Base-by-base conservation (phyloP, 1,140 invertebrate species). In the Aphelenchoides fujianensis region DNA sequence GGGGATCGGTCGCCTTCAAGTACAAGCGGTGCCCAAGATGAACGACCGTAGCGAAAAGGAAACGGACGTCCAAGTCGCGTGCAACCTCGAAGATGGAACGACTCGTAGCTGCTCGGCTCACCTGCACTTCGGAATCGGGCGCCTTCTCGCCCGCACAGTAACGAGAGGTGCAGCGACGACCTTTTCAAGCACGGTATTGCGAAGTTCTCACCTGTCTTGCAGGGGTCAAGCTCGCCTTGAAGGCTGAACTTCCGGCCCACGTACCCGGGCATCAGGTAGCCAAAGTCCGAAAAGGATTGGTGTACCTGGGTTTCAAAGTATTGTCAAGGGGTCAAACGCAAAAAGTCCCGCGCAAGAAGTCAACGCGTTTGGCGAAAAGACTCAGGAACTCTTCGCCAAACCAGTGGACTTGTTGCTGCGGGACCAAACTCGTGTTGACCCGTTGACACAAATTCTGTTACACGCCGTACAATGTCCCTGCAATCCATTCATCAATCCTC, bases 391-490 rank as follows among this genome's bases (percentile, higher is more conserved):
- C n/a, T n/a, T n/a, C n/a, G n/a, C n/a, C n/a, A n/a, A n/a, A n/a
- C n/a, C n/a, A n/a, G n/a, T n/a, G n/a, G n/a, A n/a, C n/a, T n/a
- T n/a, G n/a, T n/a, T n/a, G n/a, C n/a, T n/a, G n/a, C n/a, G n/a
- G n/a, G n/a, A n/a, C n/a, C n/a, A n/a, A n/a, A n/a, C n/a, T n/a
- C n/a, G n/a, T n/a, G n/a, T n/a, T n/a, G n/a, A n/a, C n/a, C n/a
- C n/a, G n/a, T n/a, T n/a, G n/a, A n/a, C n/a, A n/a, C n/a, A n/a
- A n/a, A n/a, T n/a, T n/a, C n/a, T n/a, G n/a, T n/a, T n/a, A n/a
- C n/a, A n/a, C n/a, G n/a, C n/a, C n/a, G n/a, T n/a, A 86, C 86
- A 7, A 85, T 84, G 30, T 85, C 85, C 68, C 86, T 86, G 63
- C 31, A 55, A 55, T 73, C 53, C 30, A 67, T 19, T 68, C n/a